Base-by-base conservation (phyloP, 2,113 vertebrate species). In the Alligator sinensis region DNA sequence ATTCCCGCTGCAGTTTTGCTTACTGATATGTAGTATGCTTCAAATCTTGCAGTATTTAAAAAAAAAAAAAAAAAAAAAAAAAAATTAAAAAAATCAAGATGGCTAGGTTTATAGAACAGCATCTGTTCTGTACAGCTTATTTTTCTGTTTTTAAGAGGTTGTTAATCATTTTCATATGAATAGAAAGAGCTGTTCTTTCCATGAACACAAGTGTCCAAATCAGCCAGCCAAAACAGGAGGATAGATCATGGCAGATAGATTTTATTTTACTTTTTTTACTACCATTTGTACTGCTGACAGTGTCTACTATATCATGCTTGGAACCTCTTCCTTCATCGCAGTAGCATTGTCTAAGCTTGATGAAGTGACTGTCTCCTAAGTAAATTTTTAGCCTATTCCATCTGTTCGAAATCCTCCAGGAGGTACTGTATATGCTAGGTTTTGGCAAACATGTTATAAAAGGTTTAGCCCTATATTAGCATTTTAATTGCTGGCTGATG, bases 401-500 rank as follows among this genome's bases (percentile, higher is more conserved):
- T 90, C 94, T 90, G 90, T 88, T 96, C 89, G 60, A 84, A 70
- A 94, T 92, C 93, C 93, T 92, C 13, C 60, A 9, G 90, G 87
- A 96, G 91, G 77, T 87, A 34, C 57, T 9, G 47, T 38, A 38
- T 59, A 21, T 79, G 3, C 25, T 90, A 64, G 30, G 7, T 95
- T 91, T 95, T 97, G 96, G 94, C 95, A 89, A 92, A 92, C 84
- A 79, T 70, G 13, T 85, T 94, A 28, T 24, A 68, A 13, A 62
- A 91, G 90, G 96, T 94, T 92, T 92, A 94, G 87, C 85, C 93
- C 87, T 55, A 61, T 11, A 97, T 98, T 97, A 98, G 96, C 98
- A 98, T 98, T 98, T 98, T 98, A 98, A 97, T 97, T 97, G 96
- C 96, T 89, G 94, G 55, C 95, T 96, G 93, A 97, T 97, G 87